Conservation (phyloP, 2,797 vertebrate species). For the Urosaurus nigricauda region DNA sequence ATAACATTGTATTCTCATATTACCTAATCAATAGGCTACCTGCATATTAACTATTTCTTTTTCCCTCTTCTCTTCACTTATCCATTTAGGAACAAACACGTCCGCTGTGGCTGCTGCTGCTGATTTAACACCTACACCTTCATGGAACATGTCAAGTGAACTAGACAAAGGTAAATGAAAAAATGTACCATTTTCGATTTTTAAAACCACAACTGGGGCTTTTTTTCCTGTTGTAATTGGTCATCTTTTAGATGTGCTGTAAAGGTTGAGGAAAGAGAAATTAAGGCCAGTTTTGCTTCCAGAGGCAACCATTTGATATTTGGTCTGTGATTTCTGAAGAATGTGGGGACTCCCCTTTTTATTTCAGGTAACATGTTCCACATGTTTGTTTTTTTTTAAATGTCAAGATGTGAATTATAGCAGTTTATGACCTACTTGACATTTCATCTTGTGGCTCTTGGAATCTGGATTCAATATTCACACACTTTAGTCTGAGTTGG, state of each 20-base stretch:
- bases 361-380: slow-evolving; percentile 75
- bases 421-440: slow-evolving; percentile 70
- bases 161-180: slow-evolving; percentile 85
- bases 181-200: not conserved
- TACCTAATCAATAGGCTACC: not conserved
- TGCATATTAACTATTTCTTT: slow-evolving; percentile 43
- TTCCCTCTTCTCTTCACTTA: slow-evolving; percentile 42
- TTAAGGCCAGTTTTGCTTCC: slow-evolving; percentile 51
- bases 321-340: slow-evolving; percentile 71
- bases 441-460: slow-evolving; percentile 60
- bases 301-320: slow-evolving; percentile 61
- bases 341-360: slow-evolving; percentile 32
- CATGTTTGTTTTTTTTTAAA: slow-evolving; percentile 51
- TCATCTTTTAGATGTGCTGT: not conserved
- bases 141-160: slow-evolving; percentile 91
- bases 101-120: slow-evolving; percentile 77
- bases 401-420: slow-evolving; percentile 74
- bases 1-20: slow-evolving; percentile 28
- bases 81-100: slow-evolving; percentile 86
- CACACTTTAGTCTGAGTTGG: slow-evolving; percentile 47
- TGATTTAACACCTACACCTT: slow-evolving; percentile 85
- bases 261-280: not conserved
- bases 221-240: not conserved
- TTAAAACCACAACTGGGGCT: not conserved
- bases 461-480: slow-evolving; percentile 64